Evolutionary conservation across 2,797 vertebrate species (phyloP), one percentile per base, ranked within the genome.

Genomic region (Coilia nasus): DNA sequence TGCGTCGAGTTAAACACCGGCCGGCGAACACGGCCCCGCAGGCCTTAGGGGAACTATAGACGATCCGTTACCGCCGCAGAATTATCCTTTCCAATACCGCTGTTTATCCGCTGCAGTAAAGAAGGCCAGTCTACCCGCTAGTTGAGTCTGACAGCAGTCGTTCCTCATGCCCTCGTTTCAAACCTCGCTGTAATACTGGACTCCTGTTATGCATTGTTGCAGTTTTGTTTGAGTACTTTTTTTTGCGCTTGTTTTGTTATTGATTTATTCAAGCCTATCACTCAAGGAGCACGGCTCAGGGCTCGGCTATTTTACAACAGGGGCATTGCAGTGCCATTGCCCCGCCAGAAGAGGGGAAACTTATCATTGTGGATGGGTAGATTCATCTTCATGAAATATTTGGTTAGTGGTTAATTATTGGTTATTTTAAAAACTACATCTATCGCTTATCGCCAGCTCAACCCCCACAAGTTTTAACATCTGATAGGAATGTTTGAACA

Each of bases 1-100:
- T 85, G 85, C 89, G 82, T 86, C 25, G 71, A 88, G 88, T 88
- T 87, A 92, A 91, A 84, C 81, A 85, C 88, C 90, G 83, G 9
- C 64, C 25, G 62, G 47, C 85, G 83, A 89, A 67, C 80, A 78
- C 12, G 46, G 83, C 81, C 85, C 85, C 56, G 81, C 67, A 83
- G 83, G 84, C 88, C 90, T 83, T 86, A 83, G 84, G 86, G 84
- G 60, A 41, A 90, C 87, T 80, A 28, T 86, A 85, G 57, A 54
- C 41, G 23, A 44, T 44, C 35, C 31, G 85, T 84, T 85, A 87
- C 84, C 82, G 88, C 90, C 81, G 84, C 84, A 50, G 81, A 71
- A 85, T 82, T 47, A 86, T 86, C 71, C 85, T 82, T 9, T 75
- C 60, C 60, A 64, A 84, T 83, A 75, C 64, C 47, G 46, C 81